These are phyloP conservation scores for Morbakka virulenta DNA, from an alignment of 30 jellyfish, hydroid and myxozoan species.

Conservation along the genomic window DNA sequence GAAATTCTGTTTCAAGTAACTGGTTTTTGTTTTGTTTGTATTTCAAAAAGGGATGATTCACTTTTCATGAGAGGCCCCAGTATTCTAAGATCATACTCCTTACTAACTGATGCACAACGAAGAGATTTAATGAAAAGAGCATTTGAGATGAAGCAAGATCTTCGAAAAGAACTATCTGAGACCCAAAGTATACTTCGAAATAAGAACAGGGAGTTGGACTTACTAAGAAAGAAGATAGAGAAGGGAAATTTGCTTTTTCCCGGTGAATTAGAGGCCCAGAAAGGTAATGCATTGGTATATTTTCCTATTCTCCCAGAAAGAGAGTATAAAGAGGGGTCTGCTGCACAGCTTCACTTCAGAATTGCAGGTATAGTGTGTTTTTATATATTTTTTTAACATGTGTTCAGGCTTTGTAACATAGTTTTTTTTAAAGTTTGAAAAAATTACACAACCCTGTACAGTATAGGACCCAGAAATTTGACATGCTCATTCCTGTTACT, in stretches of 20 bases:
- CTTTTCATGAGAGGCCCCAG: conserved; percentile 62
- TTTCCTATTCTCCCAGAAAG: conserved; percentile 57
- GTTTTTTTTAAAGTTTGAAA: too few relatives aligned
- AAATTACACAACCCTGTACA: too few relatives aligned
- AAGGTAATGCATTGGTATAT: background rate
- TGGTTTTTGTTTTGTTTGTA: too few relatives aligned
- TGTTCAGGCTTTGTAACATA: too few relatives aligned
- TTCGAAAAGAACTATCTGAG: conserved; percentile 30
- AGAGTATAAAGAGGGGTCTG: conserved; percentile 60
- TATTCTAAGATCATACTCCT: conserved; percentile 46
- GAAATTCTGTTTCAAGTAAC: too few relatives aligned
- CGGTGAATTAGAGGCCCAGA: conserved; percentile 66
- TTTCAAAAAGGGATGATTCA: conserved; percentile 34
- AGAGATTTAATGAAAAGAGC: conserved; percentile 53
- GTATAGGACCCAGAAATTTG: too few relatives aligned
- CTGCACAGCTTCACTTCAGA: conserved; percentile 60
- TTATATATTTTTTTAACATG: background rate
- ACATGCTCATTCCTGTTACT: too few relatives aligned
- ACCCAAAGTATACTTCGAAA: conserved; percentile 20
- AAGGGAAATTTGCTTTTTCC: conserved; percentile 23
- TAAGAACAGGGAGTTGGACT: conserved; percentile 43
- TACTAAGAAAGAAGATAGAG: conserved; percentile 36
- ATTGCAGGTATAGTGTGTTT: conserved; percentile 37
- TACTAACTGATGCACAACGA: conserved; percentile 53
- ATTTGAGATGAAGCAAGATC: conserved; percentile 46